These are phyloP conservation scores for Epiblema foenella DNA, from an alignment of 2,888 invertebrate genomes.

Conservation along the genomic window DNA sequence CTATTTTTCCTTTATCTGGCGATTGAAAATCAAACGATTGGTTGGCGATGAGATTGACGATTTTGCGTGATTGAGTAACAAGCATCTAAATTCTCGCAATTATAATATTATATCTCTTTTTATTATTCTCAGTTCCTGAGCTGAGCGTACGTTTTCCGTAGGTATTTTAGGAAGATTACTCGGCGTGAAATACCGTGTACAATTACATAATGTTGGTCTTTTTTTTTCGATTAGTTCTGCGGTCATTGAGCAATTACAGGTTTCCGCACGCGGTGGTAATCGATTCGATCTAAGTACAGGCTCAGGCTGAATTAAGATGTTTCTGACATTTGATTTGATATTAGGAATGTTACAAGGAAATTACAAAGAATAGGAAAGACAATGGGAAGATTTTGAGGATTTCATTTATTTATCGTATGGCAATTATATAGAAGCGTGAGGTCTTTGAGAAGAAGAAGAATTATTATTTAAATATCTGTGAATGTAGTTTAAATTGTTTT, in stretches of 20 bases:
- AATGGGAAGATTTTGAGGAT: neutral
- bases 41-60: too few species aligned
- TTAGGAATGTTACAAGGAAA: slow-evolving; percentile 42
- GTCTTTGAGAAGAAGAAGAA: too few species aligned
- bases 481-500: too few species aligned
- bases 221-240: slow-evolving; percentile 45
- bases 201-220: slow-evolving; percentile 26
- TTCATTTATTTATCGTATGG: too few species aligned
- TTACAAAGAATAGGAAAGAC: neutral
- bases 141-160: neutral
- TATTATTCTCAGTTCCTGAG: neutral
- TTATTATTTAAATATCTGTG: too few species aligned
- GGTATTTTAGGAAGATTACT: neutral
- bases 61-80: too few species aligned
- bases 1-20: too few species aligned
- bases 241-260: slow-evolving; percentile 41
- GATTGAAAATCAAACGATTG: too few species aligned
- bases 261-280: slow-evolving; percentile 26
- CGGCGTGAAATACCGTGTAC: slow-evolving; percentile 39
- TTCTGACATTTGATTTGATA: neutral
- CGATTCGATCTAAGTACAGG: slow-evolving; percentile 15
- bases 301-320: neutral
- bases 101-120: too few species aligned
- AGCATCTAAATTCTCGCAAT: too few species aligned
- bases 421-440: too few species aligned